A percentile compares a stretch with the other conserved stretches of the same genome.
These are phyloP conservation scores for Podarcis raffonei DNA, from an alignment of 2,113 vertebrate genomes.

Conservation along the genomic window DNA sequence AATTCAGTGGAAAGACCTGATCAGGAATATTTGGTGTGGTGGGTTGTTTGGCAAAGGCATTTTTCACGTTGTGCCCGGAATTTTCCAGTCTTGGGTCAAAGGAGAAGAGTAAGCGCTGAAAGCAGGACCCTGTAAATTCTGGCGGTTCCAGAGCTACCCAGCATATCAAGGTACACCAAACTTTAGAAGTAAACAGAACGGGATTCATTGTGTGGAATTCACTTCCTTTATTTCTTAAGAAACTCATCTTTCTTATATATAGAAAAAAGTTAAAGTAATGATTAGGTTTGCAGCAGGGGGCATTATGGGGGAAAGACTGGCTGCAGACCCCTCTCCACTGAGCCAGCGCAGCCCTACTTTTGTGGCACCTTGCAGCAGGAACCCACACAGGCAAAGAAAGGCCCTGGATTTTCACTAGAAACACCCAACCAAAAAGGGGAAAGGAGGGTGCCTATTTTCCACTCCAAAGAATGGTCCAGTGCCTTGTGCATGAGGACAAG, in stretches of 20 bases:
- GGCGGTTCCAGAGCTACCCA: neutral
- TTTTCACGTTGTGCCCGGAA: neutral
- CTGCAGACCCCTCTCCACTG: neutral
- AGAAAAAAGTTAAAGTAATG: slow-evolving; percentile 27
- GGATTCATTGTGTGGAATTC: neutral
- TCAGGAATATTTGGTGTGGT: no score
- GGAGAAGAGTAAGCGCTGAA: neutral
- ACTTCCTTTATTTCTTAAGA: neutral
- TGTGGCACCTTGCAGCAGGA: neutral
- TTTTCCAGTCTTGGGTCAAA: neutral
- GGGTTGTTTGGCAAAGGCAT: no score
- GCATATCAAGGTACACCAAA: neutral
- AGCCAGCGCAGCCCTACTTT: neutral
- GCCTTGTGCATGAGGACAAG: no score
- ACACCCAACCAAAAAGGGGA: neutral
- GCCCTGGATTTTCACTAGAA: neutral
- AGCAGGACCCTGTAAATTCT: neutral
- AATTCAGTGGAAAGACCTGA: neutral
- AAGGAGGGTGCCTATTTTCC: no score
- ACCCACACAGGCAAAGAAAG: neutral
- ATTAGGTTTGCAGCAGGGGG: slow-evolving; percentile 30
- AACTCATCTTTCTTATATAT: neutral
- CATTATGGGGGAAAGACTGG: neutral
- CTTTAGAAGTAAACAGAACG: neutral
- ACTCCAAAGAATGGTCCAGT: neutral